Conservation (phyloP, 92 coral and sea anemone genomes). For the Hydrozoanthus gracilis region DNA sequence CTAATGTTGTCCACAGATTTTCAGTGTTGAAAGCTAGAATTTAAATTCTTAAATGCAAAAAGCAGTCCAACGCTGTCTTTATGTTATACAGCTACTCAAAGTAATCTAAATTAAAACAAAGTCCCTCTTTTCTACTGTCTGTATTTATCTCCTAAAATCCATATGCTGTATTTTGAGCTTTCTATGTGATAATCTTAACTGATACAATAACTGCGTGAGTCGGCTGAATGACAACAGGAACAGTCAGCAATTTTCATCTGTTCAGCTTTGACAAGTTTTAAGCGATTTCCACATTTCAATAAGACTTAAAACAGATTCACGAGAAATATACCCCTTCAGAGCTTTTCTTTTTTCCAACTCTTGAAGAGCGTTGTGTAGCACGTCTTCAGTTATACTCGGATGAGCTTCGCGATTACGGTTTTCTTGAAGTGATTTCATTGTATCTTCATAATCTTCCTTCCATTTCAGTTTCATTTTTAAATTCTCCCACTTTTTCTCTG, state of each 20-base stretch:
- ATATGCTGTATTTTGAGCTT: too few relatives aligned
- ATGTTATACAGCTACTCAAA: too few relatives aligned
- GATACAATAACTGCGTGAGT: too few relatives aligned
- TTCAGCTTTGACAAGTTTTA: background rate
- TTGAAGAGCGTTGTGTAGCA: background rate
- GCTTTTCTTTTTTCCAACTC: constrained; percentile 18
- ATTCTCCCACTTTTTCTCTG: constrained; percentile 42
- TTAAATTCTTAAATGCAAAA: too few relatives aligned
- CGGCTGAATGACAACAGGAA: background rate
- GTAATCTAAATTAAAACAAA: too few relatives aligned
- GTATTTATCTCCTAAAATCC: too few relatives aligned
- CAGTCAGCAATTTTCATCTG: background rate
- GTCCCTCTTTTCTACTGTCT: too few relatives aligned
- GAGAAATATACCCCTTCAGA: constrained; percentile 57
- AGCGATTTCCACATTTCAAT: constrained; percentile 53
- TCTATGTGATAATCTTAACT: too few relatives aligned
- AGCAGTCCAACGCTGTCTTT: too few relatives aligned
- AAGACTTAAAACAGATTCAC: constrained; percentile 29
- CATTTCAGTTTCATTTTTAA: constrained; percentile 44
- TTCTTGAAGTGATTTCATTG: constrained; percentile 46
- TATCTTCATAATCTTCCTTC: constrained; percentile 54
- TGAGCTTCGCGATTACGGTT: constrained; percentile 51
- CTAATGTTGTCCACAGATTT: too few relatives aligned
- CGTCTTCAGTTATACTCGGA: constrained; percentile 11
- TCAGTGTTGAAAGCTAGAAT: too few relatives aligned